Conservation (phyloP, 1,140 invertebrate genomes). For the Steinernema khuongi region DNA sequence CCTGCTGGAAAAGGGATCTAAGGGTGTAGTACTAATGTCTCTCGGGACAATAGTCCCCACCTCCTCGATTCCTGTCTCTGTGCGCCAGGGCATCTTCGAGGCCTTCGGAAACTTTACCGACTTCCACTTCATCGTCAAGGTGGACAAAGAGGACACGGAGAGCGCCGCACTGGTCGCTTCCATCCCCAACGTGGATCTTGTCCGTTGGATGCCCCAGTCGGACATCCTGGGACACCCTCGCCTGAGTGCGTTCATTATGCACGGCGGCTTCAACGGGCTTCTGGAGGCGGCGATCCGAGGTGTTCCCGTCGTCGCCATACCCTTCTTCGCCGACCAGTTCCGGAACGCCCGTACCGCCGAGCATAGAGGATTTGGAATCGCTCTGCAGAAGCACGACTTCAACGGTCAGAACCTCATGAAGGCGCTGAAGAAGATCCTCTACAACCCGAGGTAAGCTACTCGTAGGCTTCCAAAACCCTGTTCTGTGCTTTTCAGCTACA, state of each 20-base stretch:
- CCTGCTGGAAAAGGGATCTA: conserved; percentile 33
- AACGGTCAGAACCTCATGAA: conserved; percentile 15
- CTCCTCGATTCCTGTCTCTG: neutral
- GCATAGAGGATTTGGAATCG: conserved; percentile 37
- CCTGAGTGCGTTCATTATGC: conserved; percentile 46
- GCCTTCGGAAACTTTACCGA: conserved; percentile 24
- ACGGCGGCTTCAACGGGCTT: conserved; percentile 48
- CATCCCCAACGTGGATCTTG: conserved; percentile 38
- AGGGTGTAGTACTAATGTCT: conserved; percentile 34
- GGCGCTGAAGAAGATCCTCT: conserved; percentile 23
- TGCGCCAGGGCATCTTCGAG: neutral
- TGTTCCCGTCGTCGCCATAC: conserved; percentile 46
- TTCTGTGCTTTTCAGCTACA: conserved; percentile 35
- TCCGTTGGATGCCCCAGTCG: conserved; percentile 43
- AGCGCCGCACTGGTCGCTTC: neutral
- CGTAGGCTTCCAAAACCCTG: neutral
- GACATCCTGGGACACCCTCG: conserved; percentile 40
- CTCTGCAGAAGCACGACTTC: conserved; percentile 32
- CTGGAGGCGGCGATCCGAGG: conserved; percentile 38
- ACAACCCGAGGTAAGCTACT: conserved; percentile 20
- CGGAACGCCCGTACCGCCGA: conserved; percentile 37
- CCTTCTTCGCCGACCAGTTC: conserved; percentile 46
- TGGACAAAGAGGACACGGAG: conserved; percentile 27
- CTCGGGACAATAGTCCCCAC: conserved; percentile 34
- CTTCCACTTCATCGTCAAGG: conserved; percentile 38